phyloP scores from a whole-genome alignment of 2,113 vertebrate genomes.

The Hippolais icterina region DNA sequence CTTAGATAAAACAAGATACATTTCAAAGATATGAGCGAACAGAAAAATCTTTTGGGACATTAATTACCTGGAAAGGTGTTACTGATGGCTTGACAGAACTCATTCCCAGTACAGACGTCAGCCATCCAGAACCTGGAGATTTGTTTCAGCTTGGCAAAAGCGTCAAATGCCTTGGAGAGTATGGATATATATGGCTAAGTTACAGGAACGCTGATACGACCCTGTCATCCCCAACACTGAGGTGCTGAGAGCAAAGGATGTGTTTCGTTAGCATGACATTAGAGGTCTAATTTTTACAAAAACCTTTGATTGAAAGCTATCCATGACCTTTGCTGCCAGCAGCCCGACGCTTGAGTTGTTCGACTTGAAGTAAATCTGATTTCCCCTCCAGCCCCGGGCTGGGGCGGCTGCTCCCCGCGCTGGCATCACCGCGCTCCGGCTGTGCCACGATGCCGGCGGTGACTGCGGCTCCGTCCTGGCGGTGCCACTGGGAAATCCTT shows the following conservation, averaged over 20 bases:
- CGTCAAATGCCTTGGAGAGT: rapidly evolving
- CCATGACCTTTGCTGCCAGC: neutral
- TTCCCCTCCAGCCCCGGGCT: neutral
- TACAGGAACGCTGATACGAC: rapidly evolving
- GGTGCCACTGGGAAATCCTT: neutral
- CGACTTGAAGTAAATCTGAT: neutral
- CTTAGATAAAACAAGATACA: neutral
- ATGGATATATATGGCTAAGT: rapidly evolving
- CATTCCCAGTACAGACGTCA: neutral
- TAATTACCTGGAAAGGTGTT: neutral
- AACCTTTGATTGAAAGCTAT: neutral
- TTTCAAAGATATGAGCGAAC: neutral
- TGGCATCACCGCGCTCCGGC: neutral
- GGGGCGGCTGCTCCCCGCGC: neutral
- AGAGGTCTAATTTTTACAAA: neutral
- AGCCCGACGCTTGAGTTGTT: neutral
- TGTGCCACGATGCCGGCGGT: neutral
- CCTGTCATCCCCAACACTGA: rapidly evolving
- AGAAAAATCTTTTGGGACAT: neutral
- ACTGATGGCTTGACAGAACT: neutral
- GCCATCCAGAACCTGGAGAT: neutral
- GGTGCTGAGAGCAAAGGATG: neutral
- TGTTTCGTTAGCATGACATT: neutral
- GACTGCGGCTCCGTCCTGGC: neutral
- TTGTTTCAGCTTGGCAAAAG: neutral